Base-by-base conservation (phyloP, 1,140 invertebrate genomes). In the Drosophila littoralis region DNA sequence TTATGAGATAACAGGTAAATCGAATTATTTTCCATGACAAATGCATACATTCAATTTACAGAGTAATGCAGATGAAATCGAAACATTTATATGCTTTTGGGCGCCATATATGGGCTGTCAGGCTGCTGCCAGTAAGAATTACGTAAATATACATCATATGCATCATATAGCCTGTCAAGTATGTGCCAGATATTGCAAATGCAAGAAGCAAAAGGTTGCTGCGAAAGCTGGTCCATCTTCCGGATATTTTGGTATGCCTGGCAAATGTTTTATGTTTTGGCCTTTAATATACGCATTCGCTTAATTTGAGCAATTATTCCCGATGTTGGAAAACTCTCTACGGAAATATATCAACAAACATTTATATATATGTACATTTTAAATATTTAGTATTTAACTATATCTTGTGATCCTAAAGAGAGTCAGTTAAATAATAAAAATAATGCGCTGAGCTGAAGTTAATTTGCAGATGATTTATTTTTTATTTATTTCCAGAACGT, bases 31-130 rank as follows among this genome's bases (percentile, higher is more conserved):
- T 12, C 7, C 3, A 15, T 28, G 2, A 13, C 15, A 40, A 32
- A 32, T 50, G 5, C 13, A 10, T 32, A 6, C 1, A 32, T 42
- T 10, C 40, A 35, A 8, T 8, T 28, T 42, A 42, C 9, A 48
- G 50, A 38, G 5, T 1, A n/a, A 8, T 67, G 35, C 9, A 71
- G 68, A 12, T 42, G 36, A n/a, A 5, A 12, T 72, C 0, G 61
- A 72, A n/a, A 72, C 69, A 0, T 72, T 58, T 17, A 17, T 55
- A 17, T 72, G 69, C 32, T 72, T 72, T 8, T 72, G 69, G 61
- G 50, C 61, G 2, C 69, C 61, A 4, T 6, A 15, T 4, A 4
- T 66, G 32, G 69, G 61, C 2, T 72, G 69, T 38, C 52, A 58
- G 17, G 50, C 33, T 1, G 61, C 58, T 8, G 33, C 60, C 0